Evolutionary conservation across 2,888 invertebrate species (phyloP).

Genomic region (Molorchus minor): DNA sequence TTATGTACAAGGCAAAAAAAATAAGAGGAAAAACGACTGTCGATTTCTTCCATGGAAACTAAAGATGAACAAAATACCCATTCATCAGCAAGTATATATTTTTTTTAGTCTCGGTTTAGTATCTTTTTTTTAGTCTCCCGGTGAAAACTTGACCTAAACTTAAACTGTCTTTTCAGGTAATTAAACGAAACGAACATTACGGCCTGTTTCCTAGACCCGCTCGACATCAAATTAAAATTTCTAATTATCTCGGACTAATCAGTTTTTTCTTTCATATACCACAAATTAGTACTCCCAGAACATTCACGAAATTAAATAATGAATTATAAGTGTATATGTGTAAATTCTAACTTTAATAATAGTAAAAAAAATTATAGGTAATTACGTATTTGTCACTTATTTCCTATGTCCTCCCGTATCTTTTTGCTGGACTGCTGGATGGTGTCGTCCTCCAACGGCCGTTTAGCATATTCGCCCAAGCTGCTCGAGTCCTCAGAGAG

Average conservation of each 20-base stretch:
- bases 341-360: conserved; percentile 49
- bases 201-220: neutral
- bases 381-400: conserved; percentile 65
- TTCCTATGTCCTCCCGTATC: conserved; percentile 61
- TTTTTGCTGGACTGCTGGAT: conserved; percentile 66
- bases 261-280: neutral
- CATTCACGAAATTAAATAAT: conserved; percentile 35
- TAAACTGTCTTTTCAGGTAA: conserved; percentile 2
- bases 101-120: neutral
- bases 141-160: neutral
- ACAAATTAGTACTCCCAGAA: conserved; percentile 16
- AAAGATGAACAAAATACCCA: conserved; percentile 37
- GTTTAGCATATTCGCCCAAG: conserved; percentile 51
- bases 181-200: neutral
- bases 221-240: conserved; percentile 1
- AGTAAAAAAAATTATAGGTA: conserved; percentile 51
- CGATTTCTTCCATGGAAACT: conserved; percentile 15
- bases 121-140: neutral
- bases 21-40: neutral
- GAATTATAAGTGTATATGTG: conserved; percentile 42
- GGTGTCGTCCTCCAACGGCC: conserved; percentile 58
- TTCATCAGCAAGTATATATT: conserved; percentile 45
- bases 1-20: conserved; percentile 17
- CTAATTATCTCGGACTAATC: conserved; percentile 4
- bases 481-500: conserved; percentile 51